Evolutionary conservation across 2,888 invertebrate genomes (phyloP).

Genomic region (Ceriagrion tenellum): DNA sequence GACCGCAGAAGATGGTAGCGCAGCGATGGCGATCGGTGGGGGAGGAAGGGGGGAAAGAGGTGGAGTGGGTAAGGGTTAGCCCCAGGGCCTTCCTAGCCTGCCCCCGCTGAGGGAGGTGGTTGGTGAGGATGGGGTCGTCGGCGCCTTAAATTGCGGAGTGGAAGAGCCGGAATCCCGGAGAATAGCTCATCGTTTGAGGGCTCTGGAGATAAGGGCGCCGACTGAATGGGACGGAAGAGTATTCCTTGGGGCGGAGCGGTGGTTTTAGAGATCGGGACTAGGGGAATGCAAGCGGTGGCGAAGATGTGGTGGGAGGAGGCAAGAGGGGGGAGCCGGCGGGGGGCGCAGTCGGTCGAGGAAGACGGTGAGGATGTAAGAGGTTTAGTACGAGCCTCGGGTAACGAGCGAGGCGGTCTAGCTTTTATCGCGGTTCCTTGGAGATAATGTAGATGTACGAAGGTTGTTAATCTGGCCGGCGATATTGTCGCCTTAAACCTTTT

Average conservation of each 20-base stretch:
- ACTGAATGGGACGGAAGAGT: background rate
- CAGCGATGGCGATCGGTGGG: background rate
- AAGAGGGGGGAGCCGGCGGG: background rate
- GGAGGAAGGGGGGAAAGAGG: background rate
- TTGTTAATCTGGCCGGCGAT: background rate
- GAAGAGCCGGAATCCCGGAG: background rate
- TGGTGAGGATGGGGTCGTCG: background rate
- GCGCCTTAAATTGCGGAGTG: background rate
- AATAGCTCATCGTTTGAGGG: slow-evolving; percentile 35
- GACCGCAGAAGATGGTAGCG: background rate
- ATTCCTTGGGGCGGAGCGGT: background rate
- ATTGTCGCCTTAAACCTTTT: background rate
- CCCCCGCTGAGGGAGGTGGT: background rate
- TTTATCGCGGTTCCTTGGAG: background rate
- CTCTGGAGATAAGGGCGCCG: background rate
- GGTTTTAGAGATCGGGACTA: background rate
- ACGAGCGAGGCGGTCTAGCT: background rate
- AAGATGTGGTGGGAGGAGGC: too few relatives aligned
- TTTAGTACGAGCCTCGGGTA: background rate
- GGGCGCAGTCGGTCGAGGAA: too few relatives aligned
- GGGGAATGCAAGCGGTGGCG: background rate
- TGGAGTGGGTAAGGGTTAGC: background rate
- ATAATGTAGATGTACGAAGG: background rate
- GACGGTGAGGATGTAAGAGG: background rate
- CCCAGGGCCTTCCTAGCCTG: background rate